Evolutionary conservation across 2,113 vertebrate genomes (phyloP).

Genomic region (Elaphurus davidianus): DNA sequence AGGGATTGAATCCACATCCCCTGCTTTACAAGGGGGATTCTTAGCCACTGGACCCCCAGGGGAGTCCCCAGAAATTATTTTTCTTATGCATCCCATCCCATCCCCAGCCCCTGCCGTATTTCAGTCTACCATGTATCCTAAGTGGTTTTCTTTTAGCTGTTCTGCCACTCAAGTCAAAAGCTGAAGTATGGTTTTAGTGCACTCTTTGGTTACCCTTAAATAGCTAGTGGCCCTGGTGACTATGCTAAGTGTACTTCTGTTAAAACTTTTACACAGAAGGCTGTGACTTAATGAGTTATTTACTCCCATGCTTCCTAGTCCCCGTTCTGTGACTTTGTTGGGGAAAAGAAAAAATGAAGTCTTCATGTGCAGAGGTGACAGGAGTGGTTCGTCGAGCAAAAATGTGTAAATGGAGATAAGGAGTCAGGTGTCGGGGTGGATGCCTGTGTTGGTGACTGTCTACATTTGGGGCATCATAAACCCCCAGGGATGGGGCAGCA

Average conservation of each 20-base stretch:
- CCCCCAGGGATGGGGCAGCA: background rate
- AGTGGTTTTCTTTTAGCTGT: background rate
- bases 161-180: background rate
- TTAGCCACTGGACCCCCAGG: background rate
- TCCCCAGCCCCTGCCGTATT: fast-evolving
- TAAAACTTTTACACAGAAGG: background rate
- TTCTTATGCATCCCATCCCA: fast-evolving
- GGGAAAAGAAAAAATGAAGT: background rate
- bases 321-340: background rate
- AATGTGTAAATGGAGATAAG: background rate
- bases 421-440: background rate
- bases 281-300: background rate
- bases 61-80: background rate
- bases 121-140: fast-evolving
- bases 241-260: background rate
- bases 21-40: background rate
- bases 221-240: background rate
- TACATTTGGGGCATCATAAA: background rate
- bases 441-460: fast-evolving
- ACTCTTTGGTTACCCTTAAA: background rate
- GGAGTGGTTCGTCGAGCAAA: background rate
- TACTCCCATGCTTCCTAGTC: background rate
- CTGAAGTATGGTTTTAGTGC: background rate
- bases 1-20: background rate
- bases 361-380: fast-evolving